Conservation (phyloP, 2,888 invertebrate genomes). For the Oscheius onirici region DNA sequence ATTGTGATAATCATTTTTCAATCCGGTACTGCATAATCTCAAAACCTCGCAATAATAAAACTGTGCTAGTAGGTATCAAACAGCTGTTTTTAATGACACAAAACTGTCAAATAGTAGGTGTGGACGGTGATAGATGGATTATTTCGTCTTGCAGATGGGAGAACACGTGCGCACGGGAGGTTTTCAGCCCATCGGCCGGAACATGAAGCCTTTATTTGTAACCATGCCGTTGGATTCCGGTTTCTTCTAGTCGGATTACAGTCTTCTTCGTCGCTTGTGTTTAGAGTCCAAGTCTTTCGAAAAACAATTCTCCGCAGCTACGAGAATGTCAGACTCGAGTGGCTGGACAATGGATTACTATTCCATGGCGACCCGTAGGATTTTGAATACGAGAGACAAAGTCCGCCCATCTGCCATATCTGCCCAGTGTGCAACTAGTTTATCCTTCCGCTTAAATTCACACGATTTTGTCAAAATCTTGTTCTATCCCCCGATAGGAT, state of each 20-base stretch:
- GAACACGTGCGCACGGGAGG: constrained; percentile 11
- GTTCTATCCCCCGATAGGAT: background rate
- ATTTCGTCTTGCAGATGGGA: constrained; percentile 12
- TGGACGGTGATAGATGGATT: constrained; percentile 10
- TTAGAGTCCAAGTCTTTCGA: background rate
- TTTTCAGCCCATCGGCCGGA: background rate
- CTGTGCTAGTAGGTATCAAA: background rate
- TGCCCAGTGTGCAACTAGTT: background rate
- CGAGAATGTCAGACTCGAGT: constrained; percentile 20
- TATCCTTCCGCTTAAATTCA: background rate
- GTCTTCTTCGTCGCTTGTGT: background rate
- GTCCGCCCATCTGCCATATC: constrained; percentile 13
- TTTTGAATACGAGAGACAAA: background rate
- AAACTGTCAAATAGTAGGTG: background rate
- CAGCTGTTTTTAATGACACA: background rate
- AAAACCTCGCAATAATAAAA: background rate
- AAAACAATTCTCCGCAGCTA: constrained; percentile 2
- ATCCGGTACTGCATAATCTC: too few species aligned
- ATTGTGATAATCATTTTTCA: too few species aligned
- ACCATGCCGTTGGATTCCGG: background rate
- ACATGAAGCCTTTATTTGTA: background rate
- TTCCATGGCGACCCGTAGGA: constrained; percentile 24
- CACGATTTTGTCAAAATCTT: background rate
- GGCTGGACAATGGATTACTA: constrained; percentile 32
- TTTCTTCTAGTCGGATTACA: background rate